phyloP scores from a whole-genome alignment of 1,140 invertebrate genomes.

The Sinella curviseta region DNA sequence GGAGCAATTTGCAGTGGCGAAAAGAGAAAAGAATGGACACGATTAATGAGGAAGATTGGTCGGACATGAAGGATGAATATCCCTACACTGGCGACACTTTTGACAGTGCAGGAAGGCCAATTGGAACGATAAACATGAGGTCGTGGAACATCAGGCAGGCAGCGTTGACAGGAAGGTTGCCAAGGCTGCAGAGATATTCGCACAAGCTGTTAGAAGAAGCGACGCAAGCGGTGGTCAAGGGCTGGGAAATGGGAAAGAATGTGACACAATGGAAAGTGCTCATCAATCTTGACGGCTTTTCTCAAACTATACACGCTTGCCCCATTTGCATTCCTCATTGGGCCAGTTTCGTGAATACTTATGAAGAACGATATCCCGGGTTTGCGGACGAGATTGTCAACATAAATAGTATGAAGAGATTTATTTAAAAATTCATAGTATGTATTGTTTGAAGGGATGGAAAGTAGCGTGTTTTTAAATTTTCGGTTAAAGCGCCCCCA shows the following conservation, averaged over 20 bases:
- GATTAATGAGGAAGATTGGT: conserved; percentile 4
- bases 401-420: background rate
- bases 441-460: background rate
- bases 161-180: background rate
- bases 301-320: background rate
- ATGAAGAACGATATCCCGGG: background rate
- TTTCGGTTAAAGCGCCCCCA: background rate
- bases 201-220: background rate
- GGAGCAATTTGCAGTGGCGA: background rate
- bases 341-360: background rate
- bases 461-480: too few species aligned
- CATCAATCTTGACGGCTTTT: background rate
- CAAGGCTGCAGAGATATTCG: background rate
- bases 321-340: background rate
- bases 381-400: background rate
- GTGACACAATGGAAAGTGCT: background rate
- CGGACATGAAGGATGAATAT: background rate
- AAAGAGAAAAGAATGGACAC: background rate
- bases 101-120: background rate
- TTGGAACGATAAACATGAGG: background rate
- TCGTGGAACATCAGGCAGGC: background rate
- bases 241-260: background rate
- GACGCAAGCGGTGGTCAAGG: background rate
- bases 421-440: too few species aligned
- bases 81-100: background rate